phyloP scores from a whole-genome alignment of 2,797 vertebrate genomes.

The Acanthiza pusilla region DNA sequence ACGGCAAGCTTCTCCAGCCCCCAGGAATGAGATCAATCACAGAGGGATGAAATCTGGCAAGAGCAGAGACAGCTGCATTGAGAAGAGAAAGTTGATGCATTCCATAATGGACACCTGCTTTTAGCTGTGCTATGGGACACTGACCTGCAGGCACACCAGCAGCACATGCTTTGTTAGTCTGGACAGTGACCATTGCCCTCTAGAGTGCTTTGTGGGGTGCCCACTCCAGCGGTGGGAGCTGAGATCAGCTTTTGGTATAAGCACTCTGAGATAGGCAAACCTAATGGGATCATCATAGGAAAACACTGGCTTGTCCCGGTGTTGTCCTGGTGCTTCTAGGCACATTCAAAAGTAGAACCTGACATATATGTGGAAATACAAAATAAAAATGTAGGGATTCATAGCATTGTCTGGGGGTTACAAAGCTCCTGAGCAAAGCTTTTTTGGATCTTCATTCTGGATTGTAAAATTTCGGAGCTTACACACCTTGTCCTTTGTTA shows the following conservation, averaged over 20 bases:
- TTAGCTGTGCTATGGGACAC: neutral
- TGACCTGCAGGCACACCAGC: neutral
- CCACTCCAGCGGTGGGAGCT: neutral
- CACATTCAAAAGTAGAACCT: neutral
- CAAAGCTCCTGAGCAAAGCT: neutral
- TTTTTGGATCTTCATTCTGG: neutral
- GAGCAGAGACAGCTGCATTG: neutral
- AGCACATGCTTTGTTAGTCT: accelerated
- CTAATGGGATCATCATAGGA: neutral
- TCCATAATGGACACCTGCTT: neutral
- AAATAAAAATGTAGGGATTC: neutral
- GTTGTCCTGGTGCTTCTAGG: neutral
- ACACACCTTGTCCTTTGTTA: neutral
- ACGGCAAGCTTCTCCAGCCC: neutral
- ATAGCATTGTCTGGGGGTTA: neutral
- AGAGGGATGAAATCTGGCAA: neutral
- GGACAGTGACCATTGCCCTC: neutral
- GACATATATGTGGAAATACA: neutral
- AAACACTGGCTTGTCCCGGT: neutral
- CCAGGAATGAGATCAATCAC: neutral
- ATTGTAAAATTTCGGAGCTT: neutral
- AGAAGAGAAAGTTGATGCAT: neutral
- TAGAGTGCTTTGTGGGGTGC: accelerated
- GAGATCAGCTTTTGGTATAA: neutral
- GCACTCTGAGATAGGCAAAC: neutral